These are phyloP conservation scores for Blennius ocellaris DNA, from an alignment of 2,113 vertebrate genomes.

Conservation along the genomic window DNA sequence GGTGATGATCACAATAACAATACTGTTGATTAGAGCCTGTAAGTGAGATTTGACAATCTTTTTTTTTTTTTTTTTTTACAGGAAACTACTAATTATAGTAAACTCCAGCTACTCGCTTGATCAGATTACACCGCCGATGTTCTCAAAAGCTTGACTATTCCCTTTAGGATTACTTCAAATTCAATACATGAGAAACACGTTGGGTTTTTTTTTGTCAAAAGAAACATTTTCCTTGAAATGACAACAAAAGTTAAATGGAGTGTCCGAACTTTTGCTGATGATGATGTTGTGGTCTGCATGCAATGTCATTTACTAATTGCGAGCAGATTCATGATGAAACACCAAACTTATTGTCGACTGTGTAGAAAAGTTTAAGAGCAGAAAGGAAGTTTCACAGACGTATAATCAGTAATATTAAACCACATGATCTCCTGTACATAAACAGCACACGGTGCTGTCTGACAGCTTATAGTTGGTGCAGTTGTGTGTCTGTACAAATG, in stretches of 20 bases:
- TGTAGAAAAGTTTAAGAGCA: conserved; percentile 11
- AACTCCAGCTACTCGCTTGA: too few species aligned
- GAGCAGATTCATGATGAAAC: background rate
- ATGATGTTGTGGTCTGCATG: conserved; percentile 4
- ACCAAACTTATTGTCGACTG: background rate
- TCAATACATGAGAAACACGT: too few species aligned
- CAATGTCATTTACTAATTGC: background rate
- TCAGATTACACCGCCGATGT: too few species aligned
- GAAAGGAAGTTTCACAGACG: conserved; percentile 11
- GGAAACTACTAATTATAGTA: too few species aligned
- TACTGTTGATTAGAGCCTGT: too few species aligned
- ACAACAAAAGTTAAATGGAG: background rate
- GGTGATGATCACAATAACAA: too few species aligned
- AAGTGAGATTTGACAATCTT: too few species aligned
- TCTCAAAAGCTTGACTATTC: too few species aligned
- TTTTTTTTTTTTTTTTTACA: too few species aligned
- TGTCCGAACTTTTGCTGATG: background rate
- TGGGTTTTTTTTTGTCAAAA: background rate
- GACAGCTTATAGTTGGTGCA: conserved; percentile 30
- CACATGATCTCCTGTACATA: conserved; percentile 35
- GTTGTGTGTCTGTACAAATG: conserved; percentile 40
- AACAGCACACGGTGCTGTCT: conserved; percentile 48
- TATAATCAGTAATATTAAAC: conserved; percentile 23
- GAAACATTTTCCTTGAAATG: background rate
- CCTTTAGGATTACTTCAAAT: too few species aligned